Base-by-base conservation (phyloP, 2,113 vertebrate genomes). In the Neogobius melanostomus region DNA sequence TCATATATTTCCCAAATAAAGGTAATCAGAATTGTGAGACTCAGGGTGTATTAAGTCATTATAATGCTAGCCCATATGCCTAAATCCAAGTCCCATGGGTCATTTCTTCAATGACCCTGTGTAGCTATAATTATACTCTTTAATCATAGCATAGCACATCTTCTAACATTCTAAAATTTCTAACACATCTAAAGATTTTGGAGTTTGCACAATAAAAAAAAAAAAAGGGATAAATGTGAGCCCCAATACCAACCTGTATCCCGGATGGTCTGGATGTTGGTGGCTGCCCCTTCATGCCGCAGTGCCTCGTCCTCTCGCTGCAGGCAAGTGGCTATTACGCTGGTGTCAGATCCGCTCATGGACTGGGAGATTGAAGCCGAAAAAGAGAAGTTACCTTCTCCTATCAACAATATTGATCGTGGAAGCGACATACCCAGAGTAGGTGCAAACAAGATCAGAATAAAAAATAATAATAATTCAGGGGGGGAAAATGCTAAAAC, bases 351-450 rank as follows among this genome's bases (percentile, higher is more conserved):
- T 0, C 65, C 77, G 1, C 64, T 80, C 16, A 42, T 61, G 0
- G 57, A 52, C 65, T 86, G 84, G 69, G 92, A 90, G 10, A 95
- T 72, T 1, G 90, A 79, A 0, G 92, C 94, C 0, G 97, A 93
- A 76, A 96, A 98, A 0, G 97, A 98, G 82, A 98, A 99, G 79
- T 98, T 98, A 17, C 97, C 97, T 69, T 98, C 97, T 46, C 97
- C 97, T 16, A 98, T 92, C 75, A 98, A 87, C 60, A 98, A 85
- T 56, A 95, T 47, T 9, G 82, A 75, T 74, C 69, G 65, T 21
- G 69, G 61, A 75, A 47, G 69, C 71, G 79, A 75, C 88, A 90
- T 89, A 52, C 43, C 67, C 64, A 6, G 0, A 8, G n/a, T 47
- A 43, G 10, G 1, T 14, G 16, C 5, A 11, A 48, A 17, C 4